Evolutionary conservation across 1,140 invertebrate species (phyloP).

Genomic region (Pristionchus pacificus): DNA sequence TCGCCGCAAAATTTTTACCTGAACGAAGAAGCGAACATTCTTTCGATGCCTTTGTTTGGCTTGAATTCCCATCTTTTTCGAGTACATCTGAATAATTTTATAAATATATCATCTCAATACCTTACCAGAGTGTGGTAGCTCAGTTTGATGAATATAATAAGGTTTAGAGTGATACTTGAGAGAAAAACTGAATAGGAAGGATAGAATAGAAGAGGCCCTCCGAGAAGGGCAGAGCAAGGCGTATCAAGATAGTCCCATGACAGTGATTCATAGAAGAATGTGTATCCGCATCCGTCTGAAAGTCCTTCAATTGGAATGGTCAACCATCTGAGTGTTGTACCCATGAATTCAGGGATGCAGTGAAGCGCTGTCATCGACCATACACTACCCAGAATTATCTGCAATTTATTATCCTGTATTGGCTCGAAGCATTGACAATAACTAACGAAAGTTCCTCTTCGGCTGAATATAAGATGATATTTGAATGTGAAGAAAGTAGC

Average conservation of each 20-base stretch:
- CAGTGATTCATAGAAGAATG: not conserved
- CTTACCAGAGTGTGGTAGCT: no score
- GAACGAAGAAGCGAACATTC: no score
- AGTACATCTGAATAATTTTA: no score
- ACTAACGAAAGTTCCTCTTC: not conserved
- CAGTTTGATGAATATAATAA: no score
- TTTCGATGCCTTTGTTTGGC: no score
- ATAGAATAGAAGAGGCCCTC: not conserved
- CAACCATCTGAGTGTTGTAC: not conserved
- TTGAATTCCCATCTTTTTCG: no score
- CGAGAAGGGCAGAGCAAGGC: not conserved
- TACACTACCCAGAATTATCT: not conserved
- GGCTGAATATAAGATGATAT: not conserved
- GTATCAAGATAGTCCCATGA: not conserved
- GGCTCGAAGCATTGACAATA: not conserved
- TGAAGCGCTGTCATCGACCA: not conserved
- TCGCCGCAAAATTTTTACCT: no score
- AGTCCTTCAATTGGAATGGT: not conserved
- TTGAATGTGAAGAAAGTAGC: not conserved
- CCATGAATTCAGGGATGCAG: not conserved
- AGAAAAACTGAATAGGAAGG: not conserved
- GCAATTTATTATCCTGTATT: not conserved
- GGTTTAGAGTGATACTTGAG: no score
- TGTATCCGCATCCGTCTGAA: not conserved
- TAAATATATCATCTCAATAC: no score